A percentile compares a stretch with the other conserved stretches of the same genome.
These are phyloP conservation scores for Hyperoplus lanceolatus DNA, from an alignment of 2,797 vertebrate species.

Conservation along the genomic window DNA sequence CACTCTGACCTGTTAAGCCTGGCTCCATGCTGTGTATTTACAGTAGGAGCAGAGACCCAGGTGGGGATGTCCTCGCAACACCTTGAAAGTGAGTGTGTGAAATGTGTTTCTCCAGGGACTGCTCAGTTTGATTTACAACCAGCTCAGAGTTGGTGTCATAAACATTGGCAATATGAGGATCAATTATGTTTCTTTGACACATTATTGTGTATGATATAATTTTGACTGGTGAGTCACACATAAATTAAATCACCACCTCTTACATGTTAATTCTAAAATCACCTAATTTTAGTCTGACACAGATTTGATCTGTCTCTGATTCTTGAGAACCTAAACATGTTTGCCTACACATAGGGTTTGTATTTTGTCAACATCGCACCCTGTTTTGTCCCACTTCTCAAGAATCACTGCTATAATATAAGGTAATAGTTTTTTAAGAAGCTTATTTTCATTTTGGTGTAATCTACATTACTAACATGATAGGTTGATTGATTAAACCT, in stretches of 20 bases:
- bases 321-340: no score
- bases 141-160: conserved; percentile 20
- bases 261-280: not conserved
- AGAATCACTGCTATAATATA: no score
- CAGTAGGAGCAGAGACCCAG: conserved; percentile 9
- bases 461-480: not conserved
- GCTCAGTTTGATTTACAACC: conserved; percentile 54
- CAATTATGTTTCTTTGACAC: conserved; percentile 9
- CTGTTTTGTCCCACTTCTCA: no score
- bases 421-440: not conserved
- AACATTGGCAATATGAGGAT: conserved; percentile 34
- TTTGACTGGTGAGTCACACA: not conserved
- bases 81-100: conserved; percentile 20
- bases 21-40: conserved; percentile 41
- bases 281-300: not conserved
- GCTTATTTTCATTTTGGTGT: not conserved
- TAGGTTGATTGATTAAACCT: not conserved
- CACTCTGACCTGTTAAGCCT: conserved; percentile 33
- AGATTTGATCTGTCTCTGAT: not conserved
- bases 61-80: conserved; percentile 32
- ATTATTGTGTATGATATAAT: no score
- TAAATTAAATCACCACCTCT: not conserved
- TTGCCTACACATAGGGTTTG: no score
- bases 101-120: conserved; percentile 46
- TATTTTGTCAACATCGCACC: no score